Evolutionary conservation across 2,113 vertebrate species (phyloP).

Genomic region (Stictonetta naevosa): DNA sequence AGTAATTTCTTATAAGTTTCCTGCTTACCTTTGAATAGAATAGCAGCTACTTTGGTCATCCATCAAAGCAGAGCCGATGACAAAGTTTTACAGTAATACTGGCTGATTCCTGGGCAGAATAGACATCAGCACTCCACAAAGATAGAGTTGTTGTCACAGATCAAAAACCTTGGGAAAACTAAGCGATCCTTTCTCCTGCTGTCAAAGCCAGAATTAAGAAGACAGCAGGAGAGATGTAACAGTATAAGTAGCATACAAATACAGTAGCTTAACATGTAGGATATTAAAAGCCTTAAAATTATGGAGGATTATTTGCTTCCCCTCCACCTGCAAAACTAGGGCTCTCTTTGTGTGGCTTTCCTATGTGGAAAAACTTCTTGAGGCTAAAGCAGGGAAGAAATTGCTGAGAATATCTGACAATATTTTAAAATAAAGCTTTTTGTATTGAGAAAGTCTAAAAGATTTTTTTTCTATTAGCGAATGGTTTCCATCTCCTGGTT

Average conservation of each 20-base stretch:
- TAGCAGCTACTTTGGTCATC: constrained; percentile 43
- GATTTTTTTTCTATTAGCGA: neutral
- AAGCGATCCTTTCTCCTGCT: neutral
- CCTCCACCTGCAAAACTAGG: neutral
- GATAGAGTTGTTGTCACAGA: constrained; percentile 35
- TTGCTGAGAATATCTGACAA: no score
- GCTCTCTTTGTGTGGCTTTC: neutral
- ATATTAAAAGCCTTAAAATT: neutral
- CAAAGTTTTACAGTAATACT: constrained; percentile 30
- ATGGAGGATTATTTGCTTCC: neutral
- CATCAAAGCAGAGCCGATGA: constrained; percentile 23
- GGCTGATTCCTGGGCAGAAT: constrained; percentile 25
- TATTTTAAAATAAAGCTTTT: no score
- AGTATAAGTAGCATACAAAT: neutral
- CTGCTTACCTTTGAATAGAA: constrained; percentile 13
- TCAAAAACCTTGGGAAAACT: constrained; percentile 15
- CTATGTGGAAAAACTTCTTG: neutral
- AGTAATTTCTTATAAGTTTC: constrained; percentile 19
- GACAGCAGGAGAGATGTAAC: neutral
- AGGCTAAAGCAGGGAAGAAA: neutral
- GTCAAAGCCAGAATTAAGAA: constrained; percentile 6
- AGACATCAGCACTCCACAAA: neutral
- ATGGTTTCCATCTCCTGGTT: no score
- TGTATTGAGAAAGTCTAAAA: neutral
- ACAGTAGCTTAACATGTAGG: neutral